Percentiles rank a stretch among this genome's conserved stretches.
Evolutionary conservation across 2,888 invertebrate species (phyloP).

Genomic region (Lasiommata megera): DNA sequence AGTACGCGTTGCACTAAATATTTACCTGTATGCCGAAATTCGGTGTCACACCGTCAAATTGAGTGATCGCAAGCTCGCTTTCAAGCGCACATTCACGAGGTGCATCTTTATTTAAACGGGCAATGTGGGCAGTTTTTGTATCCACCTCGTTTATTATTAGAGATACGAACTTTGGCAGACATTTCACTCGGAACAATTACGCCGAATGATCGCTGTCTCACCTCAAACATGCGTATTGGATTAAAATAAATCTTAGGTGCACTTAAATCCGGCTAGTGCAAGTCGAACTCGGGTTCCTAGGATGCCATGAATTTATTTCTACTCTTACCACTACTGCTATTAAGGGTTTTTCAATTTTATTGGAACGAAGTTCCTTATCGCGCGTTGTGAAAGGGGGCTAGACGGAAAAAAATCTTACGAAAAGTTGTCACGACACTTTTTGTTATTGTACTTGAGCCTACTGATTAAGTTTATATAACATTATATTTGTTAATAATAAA

Average conservation of each 20-base stretch:
- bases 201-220: constrained; percentile 42
- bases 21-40: constrained; percentile 69
- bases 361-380: too few species aligned
- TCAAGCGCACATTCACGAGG: constrained; percentile 39
- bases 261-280: too few species aligned
- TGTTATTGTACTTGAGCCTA: too few species aligned
- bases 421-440: too few species aligned
- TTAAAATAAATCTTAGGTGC: constrained; percentile 33
- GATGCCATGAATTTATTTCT: too few species aligned
- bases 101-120: constrained; percentile 52
- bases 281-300: too few species aligned
- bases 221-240: constrained; percentile 35
- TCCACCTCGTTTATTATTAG: constrained; percentile 57
- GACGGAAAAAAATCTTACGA: too few species aligned
- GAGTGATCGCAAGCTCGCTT: constrained; percentile 39
- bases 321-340: too few species aligned
- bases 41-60: constrained; percentile 51
- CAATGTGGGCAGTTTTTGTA: constrained; percentile 49
- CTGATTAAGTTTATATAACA: too few species aligned
- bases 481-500: too few species aligned
- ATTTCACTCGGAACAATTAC: constrained; percentile 57
- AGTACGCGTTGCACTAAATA: constrained; percentile 71
- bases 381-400: too few species aligned
- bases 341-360: too few species aligned
- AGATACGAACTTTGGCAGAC: constrained; percentile 59